Conservation (phyloP, 2,888 invertebrate genomes). For the Harpagoxenus sublaevis region DNA sequence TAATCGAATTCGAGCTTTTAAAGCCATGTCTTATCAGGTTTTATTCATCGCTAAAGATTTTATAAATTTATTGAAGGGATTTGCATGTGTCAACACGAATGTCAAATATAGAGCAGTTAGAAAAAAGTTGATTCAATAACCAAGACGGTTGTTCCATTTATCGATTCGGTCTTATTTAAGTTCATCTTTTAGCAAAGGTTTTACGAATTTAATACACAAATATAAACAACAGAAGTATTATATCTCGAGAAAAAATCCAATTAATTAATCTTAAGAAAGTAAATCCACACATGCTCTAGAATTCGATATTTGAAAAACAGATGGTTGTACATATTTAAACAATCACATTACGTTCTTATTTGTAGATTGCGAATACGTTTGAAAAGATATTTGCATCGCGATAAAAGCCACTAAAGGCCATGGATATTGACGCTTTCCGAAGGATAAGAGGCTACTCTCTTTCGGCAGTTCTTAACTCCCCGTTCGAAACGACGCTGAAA, state of each 20-base stretch:
- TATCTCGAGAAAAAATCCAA: background rate
- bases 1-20: background rate
- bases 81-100: background rate
- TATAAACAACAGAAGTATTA: background rate
- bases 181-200: background rate
- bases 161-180: background rate
- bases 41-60: background rate
- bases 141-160: background rate
- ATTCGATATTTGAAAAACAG: background rate
- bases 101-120: background rate
- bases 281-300: background rate
- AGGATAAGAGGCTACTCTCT: background rate
- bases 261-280: background rate
- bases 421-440: background rate
- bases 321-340: background rate
- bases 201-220: background rate
- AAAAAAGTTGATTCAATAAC: background rate
- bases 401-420: constrained; percentile 22
- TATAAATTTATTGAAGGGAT: background rate
- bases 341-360: background rate
- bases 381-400: constrained; percentile 2
- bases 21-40: background rate
- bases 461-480: constrained; percentile 35
- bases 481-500: constrained; percentile 24
- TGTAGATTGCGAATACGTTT: background rate